Evolutionary conservation across 2,888 invertebrate genomes (phyloP), one percentile per base, ranked within the genome.

Genomic region (Baronia brevicornis): DNA sequence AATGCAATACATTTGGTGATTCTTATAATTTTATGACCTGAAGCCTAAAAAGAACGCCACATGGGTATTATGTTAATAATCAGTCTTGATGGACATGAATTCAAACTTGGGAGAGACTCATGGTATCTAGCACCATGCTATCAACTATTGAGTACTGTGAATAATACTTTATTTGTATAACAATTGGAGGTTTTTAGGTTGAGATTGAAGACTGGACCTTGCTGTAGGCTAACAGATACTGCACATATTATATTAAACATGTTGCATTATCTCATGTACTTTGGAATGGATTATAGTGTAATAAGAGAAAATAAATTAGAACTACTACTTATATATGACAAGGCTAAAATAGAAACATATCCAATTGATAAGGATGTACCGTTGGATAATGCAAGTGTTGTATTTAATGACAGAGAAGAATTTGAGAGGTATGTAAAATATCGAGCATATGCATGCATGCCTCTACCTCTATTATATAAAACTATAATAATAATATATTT

Each of bases 251-350:
- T 70, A 1, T 46, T 86, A 2, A 44, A 73, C 31, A 67, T 68
- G 21, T 48, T 86, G 8, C 66, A 84, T 39, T 37, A 72, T 2
- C 49, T 85, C 1, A 82, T 78, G 70, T 84, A 80, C 41, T 54
- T 85, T 3, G 85, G 86, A 2, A 70, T 77, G 5, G 59, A 77
- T 39, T 70, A 64, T 20, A 59, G 45, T 6, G 41, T 66, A 1
- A 66, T 85, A 25, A 60, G 73, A 30, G 79, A 84, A 0, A 77
- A 72, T 30, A 66, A 53, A 10, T 48, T 85, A 6, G 84, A 84
- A 38, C 42, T 73, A 1, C 51, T 61, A 13, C 60, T 80, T 2
- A 48, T 84, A 1, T 51, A 73, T 39, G 67, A 77, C 31, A 75
- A 74, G 46, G 55, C 48, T 6, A 52, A 60, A 1, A 52, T 46